phyloP scores from a whole-genome alignment of 2,888 invertebrate species.

The Dermolepida albohirtum region DNA sequence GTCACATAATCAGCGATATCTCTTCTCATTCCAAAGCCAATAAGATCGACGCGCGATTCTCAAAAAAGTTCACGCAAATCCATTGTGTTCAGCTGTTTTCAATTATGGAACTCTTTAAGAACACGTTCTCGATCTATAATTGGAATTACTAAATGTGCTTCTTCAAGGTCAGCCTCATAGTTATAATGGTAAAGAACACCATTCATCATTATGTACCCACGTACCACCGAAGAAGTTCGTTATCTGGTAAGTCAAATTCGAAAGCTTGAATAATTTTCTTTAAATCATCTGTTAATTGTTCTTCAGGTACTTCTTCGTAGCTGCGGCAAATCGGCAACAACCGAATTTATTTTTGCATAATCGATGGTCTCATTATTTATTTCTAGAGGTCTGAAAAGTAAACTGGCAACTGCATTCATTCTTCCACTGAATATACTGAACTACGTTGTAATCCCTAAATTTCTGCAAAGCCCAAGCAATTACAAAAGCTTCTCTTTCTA shows the following conservation, averaged over 20 bases:
- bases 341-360: no score
- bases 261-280: slow-evolving; percentile 42
- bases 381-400: slow-evolving; percentile 54
- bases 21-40: slow-evolving; percentile 53
- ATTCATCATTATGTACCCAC: slow-evolving; percentile 39
- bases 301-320: background rate
- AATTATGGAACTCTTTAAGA: no score
- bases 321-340: no score
- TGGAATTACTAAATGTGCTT: slow-evolving; percentile 42
- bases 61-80: slow-evolving; percentile 29
- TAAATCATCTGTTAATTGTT: slow-evolving; percentile 47
- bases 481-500: slow-evolving; percentile 53
- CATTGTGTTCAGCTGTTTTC: slow-evolving; percentile 42
- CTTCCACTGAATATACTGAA: slow-evolving; percentile 59
- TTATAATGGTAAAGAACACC: no score
- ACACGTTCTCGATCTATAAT: no score
- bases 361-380: no score
- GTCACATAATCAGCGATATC: slow-evolving; percentile 51
- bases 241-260: slow-evolving; percentile 34
- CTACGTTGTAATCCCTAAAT: slow-evolving; percentile 56
- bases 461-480: slow-evolving; percentile 61
- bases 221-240: slow-evolving; percentile 41
- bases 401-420: slow-evolving; percentile 59
- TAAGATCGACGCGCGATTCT: slow-evolving; percentile 47
- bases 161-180: no score